phyloP scores from a whole-genome alignment of 2,888 invertebrate species.

The Augochlorella aurata region DNA sequence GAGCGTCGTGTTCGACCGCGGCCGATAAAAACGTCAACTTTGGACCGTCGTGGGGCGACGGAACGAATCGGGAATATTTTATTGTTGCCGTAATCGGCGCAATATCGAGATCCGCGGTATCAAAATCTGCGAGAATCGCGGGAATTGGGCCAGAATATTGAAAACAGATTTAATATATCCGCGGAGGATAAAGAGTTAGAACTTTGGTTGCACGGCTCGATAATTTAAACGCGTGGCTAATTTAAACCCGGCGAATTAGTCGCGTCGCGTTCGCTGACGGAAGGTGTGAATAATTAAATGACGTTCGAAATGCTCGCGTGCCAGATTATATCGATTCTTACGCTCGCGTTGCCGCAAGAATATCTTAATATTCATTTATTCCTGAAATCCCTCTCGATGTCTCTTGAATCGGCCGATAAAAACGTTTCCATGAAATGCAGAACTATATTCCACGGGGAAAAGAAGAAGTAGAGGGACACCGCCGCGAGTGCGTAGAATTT shows the following conservation, averaged over 20 bases:
- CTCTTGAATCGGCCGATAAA: constrained; percentile 37
- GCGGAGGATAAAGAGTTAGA: not conserved
- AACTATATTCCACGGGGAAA: not conserved
- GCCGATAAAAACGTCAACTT: not conserved
- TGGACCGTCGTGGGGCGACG: too few relatives aligned
- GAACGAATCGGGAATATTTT: too few relatives aligned
- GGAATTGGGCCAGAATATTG: not conserved
- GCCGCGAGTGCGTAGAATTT: constrained; percentile 14
- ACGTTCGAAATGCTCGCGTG: constrained; percentile 20
- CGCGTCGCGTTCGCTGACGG: constrained; percentile 4
- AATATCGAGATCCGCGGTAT: too few relatives aligned
- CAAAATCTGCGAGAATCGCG: not conserved
- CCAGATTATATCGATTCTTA: constrained; percentile 21
- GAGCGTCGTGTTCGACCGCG: too few relatives aligned
- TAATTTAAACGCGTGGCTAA: not conserved
- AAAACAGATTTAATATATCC: not conserved
- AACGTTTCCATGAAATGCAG: constrained; percentile 18
- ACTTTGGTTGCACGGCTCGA: not conserved
- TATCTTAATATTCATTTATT: constrained; percentile 45
- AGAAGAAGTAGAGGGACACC: not conserved
- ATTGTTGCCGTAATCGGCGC: too few relatives aligned
- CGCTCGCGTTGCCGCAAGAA: constrained; percentile 13
- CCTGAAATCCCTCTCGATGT: constrained; percentile 30
- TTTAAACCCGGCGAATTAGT: constrained; percentile 1
- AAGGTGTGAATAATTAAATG: constrained; percentile 26